Evolutionary conservation across 2,888 invertebrate species (phyloP), one percentile per base, ranked within the genome.

Genomic region (Alentia gelatinosa): DNA sequence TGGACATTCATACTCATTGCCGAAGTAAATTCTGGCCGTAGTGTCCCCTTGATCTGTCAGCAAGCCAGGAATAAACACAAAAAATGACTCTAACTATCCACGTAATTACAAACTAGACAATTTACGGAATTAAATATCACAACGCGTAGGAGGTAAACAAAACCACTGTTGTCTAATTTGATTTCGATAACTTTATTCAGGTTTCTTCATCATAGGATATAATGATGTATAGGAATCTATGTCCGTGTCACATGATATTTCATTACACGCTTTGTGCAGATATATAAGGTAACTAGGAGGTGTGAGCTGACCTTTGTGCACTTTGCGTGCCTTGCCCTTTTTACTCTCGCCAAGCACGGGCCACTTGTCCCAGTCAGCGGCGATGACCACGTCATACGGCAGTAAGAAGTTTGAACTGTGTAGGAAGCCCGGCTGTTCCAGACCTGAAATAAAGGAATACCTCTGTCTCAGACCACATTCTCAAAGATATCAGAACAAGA

Each of bases 1-100:
- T 0, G 98, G 98, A 96, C 99, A 99, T 96, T 99, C 99, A 96
- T 99, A 99, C 96, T 99, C 99, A 94, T 98, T 97, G 0, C 99
- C 99, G 91, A 99, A 97, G 93, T 94, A 96, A 30, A 95, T 94
- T 40, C 95, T 94, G 63, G 96, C 93, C 39, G 93, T 94, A 83
- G 94, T 91, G 89, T 94, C 95, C 7, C 93, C 93, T 19, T 93
- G 83, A 79, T 95, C 95, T 94, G 91, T 33, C n/a, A n/a, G n/a
- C n/a, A n/a, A n/a, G n/a, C n/a, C n/a, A n/a, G n/a, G n/a, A n/a
- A n/a, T n/a, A n/a, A n/a, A n/a, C n/a, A n/a, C n/a, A n/a, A n/a
- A n/a, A n/a, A n/a, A n/a, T n/a, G n/a, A n/a, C n/a, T n/a, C n/a
- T n/a, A n/a, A n/a, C n/a, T n/a, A n/a, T n/a, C n/a, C n/a, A n/a